Base-by-base conservation (phyloP, 2,888 invertebrate genomes). In the Peribatodes rhomboidaria region DNA sequence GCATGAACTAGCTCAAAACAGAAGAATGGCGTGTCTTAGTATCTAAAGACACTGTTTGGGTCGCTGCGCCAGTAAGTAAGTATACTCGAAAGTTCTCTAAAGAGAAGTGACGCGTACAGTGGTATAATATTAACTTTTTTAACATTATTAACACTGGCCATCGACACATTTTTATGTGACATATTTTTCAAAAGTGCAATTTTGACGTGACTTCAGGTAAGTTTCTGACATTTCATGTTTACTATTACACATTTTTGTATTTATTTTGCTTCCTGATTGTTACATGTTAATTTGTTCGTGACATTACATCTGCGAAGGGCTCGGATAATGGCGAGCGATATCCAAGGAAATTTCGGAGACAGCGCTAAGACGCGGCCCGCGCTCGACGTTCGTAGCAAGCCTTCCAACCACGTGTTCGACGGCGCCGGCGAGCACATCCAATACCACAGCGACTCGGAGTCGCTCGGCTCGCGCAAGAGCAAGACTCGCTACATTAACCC, bases 401-500 rank as follows among this genome's bases (percentile, higher is more conserved):
- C 76, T 27, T 88, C 87, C 4, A 86, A 89, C 61, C 93, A 93
- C 67, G 76, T 93, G 14, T 91, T 93, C 68, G 89, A 92, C 58
- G 93, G 86, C 1, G 90, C 93, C 11, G 93, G 93, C 18, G 93
- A 93, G 72, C 86, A 92, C 63, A 75, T 90, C 27, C 87, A 89
- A 61, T 90, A 86, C 68, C 83, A 89, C 71, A 92, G 92, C 74
- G 93, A 92, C 71, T 89, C 90, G 0, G 93, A 93, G 68, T 92
- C 92, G 0, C 59, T 82, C 20, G 85, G 76, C 0, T 91, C 92
- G 1, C 81, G 83, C 50, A 88, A 89, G 58, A 90, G 89, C 76
- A 92, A 86, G 75, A 89, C 90, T 4, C 92, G 94, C 64, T 94
- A 94, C 74, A 94, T 95, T 56, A 95, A 95, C 78, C 93, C 95